A percentile compares a stretch with the other conserved stretches of the same genome.
phyloP scores from a whole-genome alignment of 2,888 invertebrate genomes.

The Thelaira solivaga region DNA sequence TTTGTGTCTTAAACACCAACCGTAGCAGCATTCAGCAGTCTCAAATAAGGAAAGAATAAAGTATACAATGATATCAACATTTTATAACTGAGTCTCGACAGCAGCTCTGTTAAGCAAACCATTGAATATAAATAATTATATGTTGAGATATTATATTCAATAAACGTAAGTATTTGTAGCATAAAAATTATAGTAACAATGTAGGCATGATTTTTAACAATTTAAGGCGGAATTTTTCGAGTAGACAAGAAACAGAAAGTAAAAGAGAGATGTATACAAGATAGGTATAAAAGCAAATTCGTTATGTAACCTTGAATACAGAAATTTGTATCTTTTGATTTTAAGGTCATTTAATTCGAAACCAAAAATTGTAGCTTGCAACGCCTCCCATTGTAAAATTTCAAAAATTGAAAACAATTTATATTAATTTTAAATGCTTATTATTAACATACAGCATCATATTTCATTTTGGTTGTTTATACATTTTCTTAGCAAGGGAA shows the following conservation, averaged over 20 bases:
- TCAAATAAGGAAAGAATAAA: conserved; percentile 4
- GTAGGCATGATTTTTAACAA: conserved; percentile 1
- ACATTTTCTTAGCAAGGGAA: neutral
- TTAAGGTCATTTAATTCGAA: neutral
- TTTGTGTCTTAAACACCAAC: conserved; percentile 22
- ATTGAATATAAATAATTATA: conserved; percentile 60
- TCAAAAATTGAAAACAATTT: conserved; percentile 6
- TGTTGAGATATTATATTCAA: conserved; percentile 52
- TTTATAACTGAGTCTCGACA: neutral
- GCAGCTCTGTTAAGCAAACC: conserved; percentile 11
- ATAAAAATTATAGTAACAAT: conserved; percentile 5
- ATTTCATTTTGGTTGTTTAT: conserved; percentile 20
- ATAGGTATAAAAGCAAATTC: conserved; percentile 39
- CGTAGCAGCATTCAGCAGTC: neutral
- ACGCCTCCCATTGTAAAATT: conserved; percentile 42
- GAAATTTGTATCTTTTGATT: conserved; percentile 19
- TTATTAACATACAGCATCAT: conserved; percentile 10
- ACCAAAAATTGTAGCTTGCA: conserved; percentile 25
- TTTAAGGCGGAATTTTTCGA: conserved; percentile 27
- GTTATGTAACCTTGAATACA: conserved; percentile 45
- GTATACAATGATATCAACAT: conserved; percentile 14
- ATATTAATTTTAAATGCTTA: conserved; percentile 23
- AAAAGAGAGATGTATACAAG: neutral
- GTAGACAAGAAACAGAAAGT: neutral
- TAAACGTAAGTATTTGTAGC: conserved; percentile 3